Evolutionary conservation across 2,113 vertebrate genomes (phyloP), one percentile per base, ranked within the genome.

Genomic region (Lutjanus erythropterus): DNA sequence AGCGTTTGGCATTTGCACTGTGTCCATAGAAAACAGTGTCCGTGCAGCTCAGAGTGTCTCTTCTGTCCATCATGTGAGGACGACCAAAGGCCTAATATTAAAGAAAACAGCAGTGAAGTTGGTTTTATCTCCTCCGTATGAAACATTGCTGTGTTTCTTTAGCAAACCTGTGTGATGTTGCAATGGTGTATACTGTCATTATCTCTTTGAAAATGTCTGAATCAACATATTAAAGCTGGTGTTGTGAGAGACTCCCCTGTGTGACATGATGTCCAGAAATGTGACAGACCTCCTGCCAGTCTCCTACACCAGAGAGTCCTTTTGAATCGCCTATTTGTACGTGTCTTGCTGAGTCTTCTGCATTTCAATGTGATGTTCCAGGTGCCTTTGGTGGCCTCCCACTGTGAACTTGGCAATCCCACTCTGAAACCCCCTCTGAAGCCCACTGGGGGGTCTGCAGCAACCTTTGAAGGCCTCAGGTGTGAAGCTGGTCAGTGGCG

Each of bases 341-440:
- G 49, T 25, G 42, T 79, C 66, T 37, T 66, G 60, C 61, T 81
- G 72, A 82, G 15, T 53, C 47, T 29, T 81, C 19, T 81, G 59
- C 58, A 46, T 69, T 84, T 77, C 61, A 31, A 1, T 87, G 41
- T 83, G 75, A 78, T 83, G 0, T 81, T 69, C 41, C 47, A 91
- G 90, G 88, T 85, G 72, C 47, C 56, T 75, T 65, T 67, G 79
- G 74, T 80, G 58, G 50, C 73, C 21, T 50, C 60, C 73, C 9
- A 27, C 81, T 74, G 74, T 84, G 59, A 88, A 75, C 56, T 67
- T 11, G 35, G 37, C 37, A 31, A 46, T 14, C n/a, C 16, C 52
- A 25, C 66, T 47, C 71, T 50, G 46, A 62, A 53, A 15, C 25
- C 49, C 41, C 53, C 18, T 53, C 64, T 31, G 64, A 84, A 74